Evolutionary conservation across 2,113 vertebrate species (phyloP).

Genomic region (Indicator maculatus): DNA sequence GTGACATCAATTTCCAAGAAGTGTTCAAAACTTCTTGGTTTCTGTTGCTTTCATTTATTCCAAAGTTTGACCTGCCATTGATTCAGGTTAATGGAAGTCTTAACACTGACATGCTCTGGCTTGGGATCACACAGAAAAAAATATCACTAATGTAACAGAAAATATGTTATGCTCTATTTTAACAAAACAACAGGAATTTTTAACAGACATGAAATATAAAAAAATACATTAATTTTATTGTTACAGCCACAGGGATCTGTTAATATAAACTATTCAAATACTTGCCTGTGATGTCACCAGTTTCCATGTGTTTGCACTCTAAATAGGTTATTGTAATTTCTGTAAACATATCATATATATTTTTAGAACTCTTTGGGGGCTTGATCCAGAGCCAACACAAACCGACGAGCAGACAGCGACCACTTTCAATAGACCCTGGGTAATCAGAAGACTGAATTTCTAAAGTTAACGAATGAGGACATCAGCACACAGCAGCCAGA

Average conservation of each 20-base stretch:
- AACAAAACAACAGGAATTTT: conserved; percentile 1
- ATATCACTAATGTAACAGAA: neutral
- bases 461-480: neutral
- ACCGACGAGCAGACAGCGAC: neutral
- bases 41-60: neutral
- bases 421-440: neutral
- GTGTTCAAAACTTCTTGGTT: neutral
- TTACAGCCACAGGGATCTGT: conserved; percentile 4
- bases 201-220: conserved; percentile 1
- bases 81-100: neutral
- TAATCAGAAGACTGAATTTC: neutral
- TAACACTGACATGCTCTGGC: neutral
- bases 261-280: conserved; percentile 34
- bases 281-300: conserved; percentile 38
- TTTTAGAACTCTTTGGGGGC: conserved; percentile 41
- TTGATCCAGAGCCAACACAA: conserved; percentile 34
- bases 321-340: conserved; percentile 56
- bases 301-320: conserved; percentile 37
- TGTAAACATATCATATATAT: conserved; percentile 30
- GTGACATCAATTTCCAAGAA: neutral
- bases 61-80: neutral
- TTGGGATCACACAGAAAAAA: neutral
- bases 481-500: neutral
- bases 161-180: neutral
- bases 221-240: conserved; percentile 15